Conservation (phyloP, 2,888 invertebrate species). For the Entomobrya proxima region DNA sequence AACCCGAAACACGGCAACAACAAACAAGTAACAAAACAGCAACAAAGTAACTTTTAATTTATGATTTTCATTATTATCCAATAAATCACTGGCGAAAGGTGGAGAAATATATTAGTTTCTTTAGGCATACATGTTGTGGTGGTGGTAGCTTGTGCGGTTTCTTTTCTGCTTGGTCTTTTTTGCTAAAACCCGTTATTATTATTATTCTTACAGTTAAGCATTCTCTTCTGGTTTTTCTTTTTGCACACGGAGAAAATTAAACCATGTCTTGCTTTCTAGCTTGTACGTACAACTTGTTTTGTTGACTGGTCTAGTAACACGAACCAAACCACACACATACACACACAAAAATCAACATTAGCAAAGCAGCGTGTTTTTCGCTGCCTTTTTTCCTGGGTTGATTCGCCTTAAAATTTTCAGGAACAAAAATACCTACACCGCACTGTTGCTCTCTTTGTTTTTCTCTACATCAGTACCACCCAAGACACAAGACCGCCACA, state of each 20-base stretch:
- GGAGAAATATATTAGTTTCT: conserved; percentile 42
- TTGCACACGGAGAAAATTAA: too few species aligned
- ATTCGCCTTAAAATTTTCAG: not conserved
- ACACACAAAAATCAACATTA: not conserved
- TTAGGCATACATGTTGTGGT: not conserved
- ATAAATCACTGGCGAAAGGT: conserved; percentile 59
- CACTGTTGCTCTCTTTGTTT: conserved; percentile 15
- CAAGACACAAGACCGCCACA: too few species aligned
- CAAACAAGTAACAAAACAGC: conserved; percentile 20
- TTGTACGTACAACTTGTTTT: too few species aligned
- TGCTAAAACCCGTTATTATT: not conserved
- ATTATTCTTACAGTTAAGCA: too few species aligned
- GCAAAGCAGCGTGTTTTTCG: not conserved
- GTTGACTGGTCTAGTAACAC: too few species aligned
- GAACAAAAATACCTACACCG: not conserved
- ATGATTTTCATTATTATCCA: conserved; percentile 62
- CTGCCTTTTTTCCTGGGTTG: not conserved
- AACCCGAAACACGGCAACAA: not conserved
- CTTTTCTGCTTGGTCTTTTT: too few species aligned
- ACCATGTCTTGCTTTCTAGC: too few species aligned
- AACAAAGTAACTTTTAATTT: conserved; percentile 62
- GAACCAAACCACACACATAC: too few species aligned
- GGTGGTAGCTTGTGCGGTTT: not conserved
- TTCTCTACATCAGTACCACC: too few species aligned
- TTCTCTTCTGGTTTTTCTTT: too few species aligned